Conservation (phyloP, 2,888 invertebrate species). For the Stramonita haemastoma region DNA sequence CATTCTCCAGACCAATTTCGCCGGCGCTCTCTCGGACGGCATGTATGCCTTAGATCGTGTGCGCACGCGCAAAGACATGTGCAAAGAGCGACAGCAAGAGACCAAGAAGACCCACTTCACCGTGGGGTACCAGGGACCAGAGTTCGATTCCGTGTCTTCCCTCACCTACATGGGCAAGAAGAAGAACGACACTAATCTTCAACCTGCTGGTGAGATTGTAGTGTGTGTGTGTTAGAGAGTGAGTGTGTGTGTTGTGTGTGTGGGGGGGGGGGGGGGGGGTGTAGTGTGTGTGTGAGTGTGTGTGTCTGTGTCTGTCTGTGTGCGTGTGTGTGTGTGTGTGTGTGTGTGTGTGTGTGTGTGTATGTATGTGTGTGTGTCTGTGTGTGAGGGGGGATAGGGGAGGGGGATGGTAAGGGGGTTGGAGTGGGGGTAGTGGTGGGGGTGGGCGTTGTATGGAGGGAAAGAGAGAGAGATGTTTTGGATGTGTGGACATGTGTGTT, state of each 20-base stretch:
- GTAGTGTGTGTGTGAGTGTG: background rate
- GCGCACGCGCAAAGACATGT: conserved; percentile 46
- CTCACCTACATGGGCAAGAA: conserved; percentile 57
- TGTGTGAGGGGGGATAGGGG: background rate
- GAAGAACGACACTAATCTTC: conserved; percentile 36
- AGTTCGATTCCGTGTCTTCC: conserved; percentile 58
- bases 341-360: background rate
- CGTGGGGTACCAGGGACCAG: conserved; percentile 60
- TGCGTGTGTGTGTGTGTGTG: background rate
- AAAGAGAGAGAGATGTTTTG: background rate
- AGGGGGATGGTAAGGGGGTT: background rate
- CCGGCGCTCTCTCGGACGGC: conserved; percentile 58
- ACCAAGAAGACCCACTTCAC: conserved; percentile 62
- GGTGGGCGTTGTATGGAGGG: background rate
- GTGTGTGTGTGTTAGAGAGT: background rate
- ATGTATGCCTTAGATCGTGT: conserved; percentile 54
- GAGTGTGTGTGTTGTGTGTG: background rate
- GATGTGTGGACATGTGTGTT: too few relatives aligned
- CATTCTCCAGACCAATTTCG: conserved; percentile 61
- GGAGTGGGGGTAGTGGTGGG: background rate
- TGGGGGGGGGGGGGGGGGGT: background rate
- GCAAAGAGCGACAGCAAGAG: conserved; percentile 36
- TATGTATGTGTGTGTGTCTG: background rate
- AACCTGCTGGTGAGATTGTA: background rate
- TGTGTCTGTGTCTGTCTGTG: background rate